Evolutionary conservation across 2,888 invertebrate species (phyloP).

Genomic region (Abrostola tripartita): DNA sequence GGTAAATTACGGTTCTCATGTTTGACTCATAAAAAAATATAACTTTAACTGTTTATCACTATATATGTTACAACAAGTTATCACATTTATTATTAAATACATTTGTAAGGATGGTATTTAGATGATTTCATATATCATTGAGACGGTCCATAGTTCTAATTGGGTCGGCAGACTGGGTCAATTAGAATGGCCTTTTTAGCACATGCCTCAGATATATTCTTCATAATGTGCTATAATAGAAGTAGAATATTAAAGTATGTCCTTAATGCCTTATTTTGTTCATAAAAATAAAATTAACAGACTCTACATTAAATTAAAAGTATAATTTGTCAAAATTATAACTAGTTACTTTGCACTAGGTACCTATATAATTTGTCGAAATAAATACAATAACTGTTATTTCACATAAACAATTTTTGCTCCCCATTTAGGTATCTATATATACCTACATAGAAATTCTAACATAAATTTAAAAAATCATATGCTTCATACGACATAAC

Average conservation of each 20-base stretch:
- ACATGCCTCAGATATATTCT: constrained; percentile 47
- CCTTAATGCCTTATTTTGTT: constrained; percentile 10
- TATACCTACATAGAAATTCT: too few relatives aligned
- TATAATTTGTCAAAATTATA: not conserved
- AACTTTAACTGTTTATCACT: too few relatives aligned
- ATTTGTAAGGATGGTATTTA: not conserved
- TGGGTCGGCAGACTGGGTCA: constrained; percentile 78
- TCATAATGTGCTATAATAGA: constrained; percentile 18
- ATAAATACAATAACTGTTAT: too few relatives aligned
- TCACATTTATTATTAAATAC: not conserved
- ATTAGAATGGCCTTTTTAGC: constrained; percentile 74
- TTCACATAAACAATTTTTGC: too few relatives aligned
- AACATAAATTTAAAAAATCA: constrained; percentile 1
- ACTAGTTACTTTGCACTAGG: too few relatives aligned
- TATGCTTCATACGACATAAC: constrained; percentile 13
- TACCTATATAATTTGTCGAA: too few relatives aligned
- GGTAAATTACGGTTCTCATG: too few relatives aligned
- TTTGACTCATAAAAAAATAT: too few relatives aligned
- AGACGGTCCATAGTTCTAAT: constrained; percentile 64
- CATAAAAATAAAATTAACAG: too few relatives aligned
- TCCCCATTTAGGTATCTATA: too few relatives aligned
- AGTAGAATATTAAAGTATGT: constrained; percentile 8
- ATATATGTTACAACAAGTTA: not conserved
- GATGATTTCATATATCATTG: constrained; percentile 56
- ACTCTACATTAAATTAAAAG: not conserved